These are phyloP conservation scores for Pristionchus pacificus DNA, from an alignment of 1,140 invertebrate genomes.

Conservation along the genomic window DNA sequence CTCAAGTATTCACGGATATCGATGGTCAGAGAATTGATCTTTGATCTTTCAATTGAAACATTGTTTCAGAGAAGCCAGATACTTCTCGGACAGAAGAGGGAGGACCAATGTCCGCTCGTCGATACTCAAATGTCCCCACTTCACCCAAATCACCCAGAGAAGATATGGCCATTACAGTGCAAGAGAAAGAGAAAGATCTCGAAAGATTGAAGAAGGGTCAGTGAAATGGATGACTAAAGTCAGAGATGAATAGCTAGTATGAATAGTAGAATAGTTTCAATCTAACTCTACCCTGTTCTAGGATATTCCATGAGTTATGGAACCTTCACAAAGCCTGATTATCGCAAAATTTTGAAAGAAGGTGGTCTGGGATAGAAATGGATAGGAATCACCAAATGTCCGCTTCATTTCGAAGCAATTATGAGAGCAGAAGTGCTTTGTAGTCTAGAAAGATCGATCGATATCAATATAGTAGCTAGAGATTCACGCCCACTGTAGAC, in stretches of 20 bases:
- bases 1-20: conserved; percentile 57
- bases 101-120: not conserved
- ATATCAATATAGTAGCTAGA: not conserved
- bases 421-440: not conserved
- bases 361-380: too few species aligned
- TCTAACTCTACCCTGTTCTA: not conserved
- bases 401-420: not conserved
- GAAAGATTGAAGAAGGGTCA: conserved; percentile 24
- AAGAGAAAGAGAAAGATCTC: conserved; percentile 17
- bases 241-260: too few species aligned
- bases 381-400: too few species aligned
- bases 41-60: not conserved
- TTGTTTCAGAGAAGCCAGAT: conserved; percentile 2
- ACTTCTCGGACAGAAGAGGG: conserved; percentile 5
- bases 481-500: not conserved
- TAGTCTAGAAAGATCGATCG: not conserved
- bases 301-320: not conserved
- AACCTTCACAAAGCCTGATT: not conserved
- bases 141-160: too few species aligned
- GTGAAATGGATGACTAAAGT: not conserved
- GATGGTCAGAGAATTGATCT: not conserved
- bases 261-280: not conserved
- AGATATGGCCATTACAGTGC: not conserved
- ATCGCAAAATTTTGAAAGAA: too few species aligned
- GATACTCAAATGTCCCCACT: not conserved